Base-by-base conservation (phyloP, 2,797 vertebrate species). In the Garrulus glandarius region DNA sequence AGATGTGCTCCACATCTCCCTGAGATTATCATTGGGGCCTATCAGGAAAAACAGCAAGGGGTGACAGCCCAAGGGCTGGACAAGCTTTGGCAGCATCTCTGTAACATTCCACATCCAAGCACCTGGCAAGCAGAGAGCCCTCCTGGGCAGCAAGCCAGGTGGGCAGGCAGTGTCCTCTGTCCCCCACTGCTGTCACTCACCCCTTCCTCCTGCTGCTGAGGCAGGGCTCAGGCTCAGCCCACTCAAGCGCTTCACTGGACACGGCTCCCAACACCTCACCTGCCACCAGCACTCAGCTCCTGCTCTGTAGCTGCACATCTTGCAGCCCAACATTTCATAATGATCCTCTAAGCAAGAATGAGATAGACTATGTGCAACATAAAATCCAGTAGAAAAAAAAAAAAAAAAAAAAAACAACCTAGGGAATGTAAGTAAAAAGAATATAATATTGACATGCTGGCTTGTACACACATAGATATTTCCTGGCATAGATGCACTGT, bases 401-500 rank as follows among this genome's bases (percentile, higher is more conserved):
- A 36, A 12, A 21, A 32, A 12, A 27, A 7, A 47, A 14, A 7
- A 47, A 47, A 47, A 9, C 20, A 29, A 7, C 68, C 23, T 47
- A 57, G 10, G 23, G 46, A 52, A 61, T n/a, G 2, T n/a, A 67
- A 91, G 21, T n/a, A 55, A 70, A 84, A 95, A 84, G 3, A 71
- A 60, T 71, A 34, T 41, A 46, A 44, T 81, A 65, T 37, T 83
- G 49, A 61, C 47, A 26, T 37, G 6, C 21, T 91, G 68, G 37
- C 34, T 89, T 71, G 34, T 64, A 59, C 37, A 29, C n/a, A 60
- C 15, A n/a, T 43, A 70, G 41, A 53, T 80, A 53, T 81, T 81
- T 93, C 41, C 69, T 96, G 92, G 65, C 72, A 69, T 78, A 69
- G 46, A 61, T 68, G 63, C 30, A 52, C 50, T 78, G 44, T 41